Percentiles rank a stretch among this genome's conserved stretches.
Conservation (phyloP, 1,140 invertebrate species). For the Caenorhabditis tropicalis region DNA sequence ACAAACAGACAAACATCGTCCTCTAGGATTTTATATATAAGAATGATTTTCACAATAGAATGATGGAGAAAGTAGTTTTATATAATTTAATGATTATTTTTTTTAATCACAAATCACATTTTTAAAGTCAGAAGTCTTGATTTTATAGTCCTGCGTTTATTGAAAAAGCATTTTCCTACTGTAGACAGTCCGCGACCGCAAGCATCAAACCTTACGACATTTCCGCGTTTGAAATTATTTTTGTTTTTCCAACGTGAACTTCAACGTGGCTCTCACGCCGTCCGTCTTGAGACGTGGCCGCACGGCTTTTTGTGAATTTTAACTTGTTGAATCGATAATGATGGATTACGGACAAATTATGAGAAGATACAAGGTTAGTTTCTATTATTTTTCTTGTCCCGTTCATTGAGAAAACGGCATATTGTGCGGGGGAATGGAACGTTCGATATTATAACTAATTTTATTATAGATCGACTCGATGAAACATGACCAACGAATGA, state of each 20-base stretch:
- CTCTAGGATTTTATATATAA: too few relatives aligned
- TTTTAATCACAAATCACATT: too few relatives aligned
- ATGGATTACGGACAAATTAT: constrained; percentile 8
- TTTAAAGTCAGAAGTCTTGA: too few relatives aligned
- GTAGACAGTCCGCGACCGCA: not conserved
- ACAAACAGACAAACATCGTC: too few relatives aligned
- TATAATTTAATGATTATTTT: too few relatives aligned
- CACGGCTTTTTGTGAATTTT: not conserved
- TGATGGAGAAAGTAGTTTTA: too few relatives aligned
- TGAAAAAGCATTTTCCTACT: too few relatives aligned
- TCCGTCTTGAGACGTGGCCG: not conserved
- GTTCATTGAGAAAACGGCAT: not conserved
- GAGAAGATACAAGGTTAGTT: constrained; percentile 12
- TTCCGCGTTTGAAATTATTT: not conserved
- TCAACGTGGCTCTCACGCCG: not conserved
- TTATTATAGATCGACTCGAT: constrained; percentile 27
- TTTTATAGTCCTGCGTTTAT: too few relatives aligned
- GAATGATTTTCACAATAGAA: too few relatives aligned
- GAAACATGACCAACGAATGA: constrained; percentile 30
- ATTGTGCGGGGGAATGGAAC: not conserved
- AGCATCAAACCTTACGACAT: not conserved
- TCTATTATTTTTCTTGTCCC: not conserved
- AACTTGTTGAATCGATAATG: not conserved
- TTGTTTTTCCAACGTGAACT: not conserved
- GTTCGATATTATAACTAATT: not conserved